Evolutionary conservation across 1,140 invertebrate genomes (phyloP).

Genomic region (Drosophila takahashii): DNA sequence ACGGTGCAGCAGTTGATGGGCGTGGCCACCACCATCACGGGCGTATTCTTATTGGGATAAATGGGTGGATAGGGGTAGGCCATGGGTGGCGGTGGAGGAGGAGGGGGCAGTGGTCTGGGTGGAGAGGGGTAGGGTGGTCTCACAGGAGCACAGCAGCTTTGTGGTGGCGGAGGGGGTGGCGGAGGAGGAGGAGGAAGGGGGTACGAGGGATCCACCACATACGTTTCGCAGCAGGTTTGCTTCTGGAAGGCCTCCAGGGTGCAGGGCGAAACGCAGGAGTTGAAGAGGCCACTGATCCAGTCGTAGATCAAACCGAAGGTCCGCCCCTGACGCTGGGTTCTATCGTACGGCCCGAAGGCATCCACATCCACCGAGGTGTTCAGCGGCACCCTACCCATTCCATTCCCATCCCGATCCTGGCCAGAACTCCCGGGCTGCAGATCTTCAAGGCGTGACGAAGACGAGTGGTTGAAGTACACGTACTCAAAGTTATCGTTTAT

Average conservation of each 20-base stretch:
- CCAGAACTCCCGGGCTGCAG: conserved; percentile 9
- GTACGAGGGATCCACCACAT: conserved; percentile 41
- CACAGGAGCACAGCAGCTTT: conserved; percentile 8
- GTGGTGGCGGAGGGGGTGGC: conserved; percentile 8
- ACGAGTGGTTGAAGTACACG: conserved; percentile 43
- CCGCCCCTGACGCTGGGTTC: conserved; percentile 62
- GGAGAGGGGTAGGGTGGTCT: conserved; percentile 3
- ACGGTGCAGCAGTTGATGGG: conserved; percentile 71
- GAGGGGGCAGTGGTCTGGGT: conserved; percentile 11
- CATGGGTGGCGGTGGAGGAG: conserved; percentile 1
- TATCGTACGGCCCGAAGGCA: conserved; percentile 56
- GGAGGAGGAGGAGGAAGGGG: conserved; percentile 17
- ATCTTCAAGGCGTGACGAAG: conserved; percentile 50
- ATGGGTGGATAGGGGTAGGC: conserved; percentile 22
- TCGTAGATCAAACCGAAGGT: conserved; percentile 69
- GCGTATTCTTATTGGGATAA: conserved; percentile 38
- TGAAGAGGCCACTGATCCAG: conserved; percentile 58
- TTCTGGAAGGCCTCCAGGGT: conserved; percentile 69
- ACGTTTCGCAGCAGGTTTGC: conserved; percentile 69
- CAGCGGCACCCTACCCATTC: background rate
- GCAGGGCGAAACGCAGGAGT: conserved; percentile 66
- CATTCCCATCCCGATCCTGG: background rate
- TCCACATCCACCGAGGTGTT: conserved; percentile 66
- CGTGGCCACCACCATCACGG: conserved; percentile 61
- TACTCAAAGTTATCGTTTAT: conserved; percentile 50